Base-by-base conservation (phyloP, 2,113 vertebrate species). In the Clinocottus analis region DNA sequence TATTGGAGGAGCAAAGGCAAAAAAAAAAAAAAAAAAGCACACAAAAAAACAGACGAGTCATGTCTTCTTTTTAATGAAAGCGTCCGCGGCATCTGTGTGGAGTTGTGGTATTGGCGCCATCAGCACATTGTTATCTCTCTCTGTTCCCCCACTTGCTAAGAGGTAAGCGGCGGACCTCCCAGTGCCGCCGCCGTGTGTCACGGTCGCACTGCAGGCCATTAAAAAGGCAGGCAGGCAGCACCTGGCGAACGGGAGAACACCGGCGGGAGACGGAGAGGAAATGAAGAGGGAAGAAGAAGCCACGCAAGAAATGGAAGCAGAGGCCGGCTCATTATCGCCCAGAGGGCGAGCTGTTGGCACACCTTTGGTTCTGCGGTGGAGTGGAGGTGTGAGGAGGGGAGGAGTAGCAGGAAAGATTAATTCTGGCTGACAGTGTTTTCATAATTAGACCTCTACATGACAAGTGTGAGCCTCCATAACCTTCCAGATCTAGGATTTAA, bases 91-190 rank as follows among this genome's bases (percentile, higher is more conserved):
- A 62, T 80, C 82, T 71, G 77, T 75, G 82, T 71, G 83, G 70
- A 84, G 88, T 31, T 59, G 79, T 23, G 76, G 73, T 23, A 16
- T 77, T 86, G 87, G 84, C 87, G 72, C 71, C 90, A 87, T 89
- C 88, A 79, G 92, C 90, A 90, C 83, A 84, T 92, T 85, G 86
- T 92, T 93, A 90, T 93, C 90, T 87, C 71, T 62, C 78, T 87
- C 79, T 76, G 69, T 85, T 77, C 79, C 67, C 39, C 49, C 79
- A 70, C 39, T 37, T 60, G 75, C 80, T 77, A 63, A 86, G 86
- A 91, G 83, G 77, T 66, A 53, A 45, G 82, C 75, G 5, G 63
- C 59, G 27, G 85, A 83, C 82, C 80, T 85, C 86, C 82, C 60
- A 49, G 80, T 21, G 66, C 33, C 33, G 33, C 33, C 33, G 33